Evolutionary conservation across 2,113 vertebrate genomes (phyloP).

Genomic region (Crotophaga sulcirostris): DNA sequence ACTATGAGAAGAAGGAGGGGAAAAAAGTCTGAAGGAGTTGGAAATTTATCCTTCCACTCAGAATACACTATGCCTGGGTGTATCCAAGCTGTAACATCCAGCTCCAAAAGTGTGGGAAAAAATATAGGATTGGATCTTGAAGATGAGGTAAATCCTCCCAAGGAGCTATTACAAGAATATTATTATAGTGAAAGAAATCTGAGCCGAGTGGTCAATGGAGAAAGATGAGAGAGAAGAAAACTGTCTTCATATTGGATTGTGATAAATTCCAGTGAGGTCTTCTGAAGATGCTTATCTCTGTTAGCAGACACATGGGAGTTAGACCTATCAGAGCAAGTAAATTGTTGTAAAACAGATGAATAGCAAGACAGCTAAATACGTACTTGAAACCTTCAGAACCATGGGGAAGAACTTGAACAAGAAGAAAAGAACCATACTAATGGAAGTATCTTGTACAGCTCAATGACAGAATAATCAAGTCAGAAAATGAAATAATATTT

Average conservation of each 20-base stretch:
- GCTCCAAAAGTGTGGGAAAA: not conserved
- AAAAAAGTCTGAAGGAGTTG: not conserved
- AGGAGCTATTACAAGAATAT: not conserved
- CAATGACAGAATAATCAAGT: not conserved
- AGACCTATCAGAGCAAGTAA: not conserved
- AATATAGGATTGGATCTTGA: not conserved
- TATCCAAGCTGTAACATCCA: not conserved
- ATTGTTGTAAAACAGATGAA: not conserved
- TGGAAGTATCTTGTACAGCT: not conserved
- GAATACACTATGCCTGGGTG: not conserved
- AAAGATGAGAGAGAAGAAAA: not conserved
- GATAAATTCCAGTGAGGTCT: not conserved
- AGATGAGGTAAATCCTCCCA: not conserved
- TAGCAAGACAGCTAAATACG: not conserved
- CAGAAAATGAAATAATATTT: constrained; percentile 19
- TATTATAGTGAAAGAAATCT: not conserved
- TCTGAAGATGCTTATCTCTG: not conserved
- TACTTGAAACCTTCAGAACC: not conserved
- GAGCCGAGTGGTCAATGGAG: not conserved
- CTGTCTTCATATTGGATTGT: not conserved
- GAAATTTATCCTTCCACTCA: not conserved
- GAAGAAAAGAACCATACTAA: not conserved
- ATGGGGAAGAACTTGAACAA: not conserved
- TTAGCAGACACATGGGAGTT: not conserved
- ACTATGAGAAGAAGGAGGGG: not conserved